These are phyloP conservation scores for Desmodus rotundus DNA, from an alignment of 2,113 vertebrate genomes.

Conservation along the genomic window DNA sequence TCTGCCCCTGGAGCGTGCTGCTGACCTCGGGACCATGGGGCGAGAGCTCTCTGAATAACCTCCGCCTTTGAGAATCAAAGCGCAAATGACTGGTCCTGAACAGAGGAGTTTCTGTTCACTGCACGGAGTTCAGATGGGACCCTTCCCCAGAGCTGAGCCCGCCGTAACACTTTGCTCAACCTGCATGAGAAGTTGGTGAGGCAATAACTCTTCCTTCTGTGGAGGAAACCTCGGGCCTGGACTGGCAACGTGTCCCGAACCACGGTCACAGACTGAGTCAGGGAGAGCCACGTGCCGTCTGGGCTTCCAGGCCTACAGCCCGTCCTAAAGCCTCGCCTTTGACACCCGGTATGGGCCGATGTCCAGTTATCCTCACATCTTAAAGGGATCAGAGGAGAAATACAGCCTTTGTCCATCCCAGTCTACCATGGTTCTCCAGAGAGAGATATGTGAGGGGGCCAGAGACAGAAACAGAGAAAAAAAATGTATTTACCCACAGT, in stretches of 20 bases:
- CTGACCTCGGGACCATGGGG: background rate
- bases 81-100: background rate
- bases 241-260: background rate
- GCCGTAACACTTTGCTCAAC: background rate
- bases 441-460: background rate
- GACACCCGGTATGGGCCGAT: background rate
- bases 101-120: fast-evolving
- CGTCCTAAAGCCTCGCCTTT: background rate
- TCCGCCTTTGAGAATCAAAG: background rate
- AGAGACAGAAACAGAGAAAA: background rate
- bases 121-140: background rate
- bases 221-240: background rate
- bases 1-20: background rate
- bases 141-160: background rate
- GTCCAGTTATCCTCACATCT: background rate
- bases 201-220: background rate
- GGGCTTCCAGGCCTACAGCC: background rate
- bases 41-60: background rate
- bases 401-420: background rate
- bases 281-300: background rate
- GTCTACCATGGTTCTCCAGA: background rate
- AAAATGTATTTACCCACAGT: background rate
- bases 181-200: background rate
- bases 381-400: background rate
- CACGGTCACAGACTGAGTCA: fast-evolving